Evolutionary conservation across 2,888 invertebrate genomes (phyloP).

Genomic region (Helleia helle): DNA sequence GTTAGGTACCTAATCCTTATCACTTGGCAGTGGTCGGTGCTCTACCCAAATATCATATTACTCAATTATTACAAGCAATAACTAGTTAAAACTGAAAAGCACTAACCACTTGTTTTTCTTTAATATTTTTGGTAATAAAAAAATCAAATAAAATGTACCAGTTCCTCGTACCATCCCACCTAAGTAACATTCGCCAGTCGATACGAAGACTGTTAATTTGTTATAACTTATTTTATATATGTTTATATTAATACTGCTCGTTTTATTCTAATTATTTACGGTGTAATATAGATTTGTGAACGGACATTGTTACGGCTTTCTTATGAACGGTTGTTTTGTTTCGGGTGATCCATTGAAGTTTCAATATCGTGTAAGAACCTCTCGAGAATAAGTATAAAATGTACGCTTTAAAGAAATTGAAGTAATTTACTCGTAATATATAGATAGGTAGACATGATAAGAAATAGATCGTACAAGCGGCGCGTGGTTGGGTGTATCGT

Average conservation of each 20-base stretch:
- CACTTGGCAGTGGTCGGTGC: neutral
- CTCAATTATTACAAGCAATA: too few relatives aligned
- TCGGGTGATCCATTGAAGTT: conserved; percentile 36
- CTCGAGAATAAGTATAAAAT: conserved; percentile 67
- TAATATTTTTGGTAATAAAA: neutral
- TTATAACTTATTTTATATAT: too few relatives aligned
- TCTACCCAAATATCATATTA: too few relatives aligned
- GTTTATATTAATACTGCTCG: too few relatives aligned
- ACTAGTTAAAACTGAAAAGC: too few relatives aligned
- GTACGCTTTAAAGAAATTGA: conserved; percentile 73
- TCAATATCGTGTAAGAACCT: conserved; percentile 58
- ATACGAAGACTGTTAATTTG: conserved; percentile 66
- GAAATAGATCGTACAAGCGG: conserved; percentile 54
- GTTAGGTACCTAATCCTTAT: too few relatives aligned
- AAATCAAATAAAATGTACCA: conserved; percentile 27
- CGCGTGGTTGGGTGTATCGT: conserved; percentile 34
- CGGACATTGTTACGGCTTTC: conserved; percentile 24
- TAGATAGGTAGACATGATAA: conserved; percentile 67
- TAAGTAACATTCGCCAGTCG: conserved; percentile 59
- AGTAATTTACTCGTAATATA: conserved; percentile 62
- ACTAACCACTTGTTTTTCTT: too few relatives aligned
- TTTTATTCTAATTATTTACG: conserved; percentile 57
- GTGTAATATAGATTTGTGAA: conserved; percentile 37
- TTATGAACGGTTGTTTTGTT: conserved; percentile 17
- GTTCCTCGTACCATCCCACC: conserved; percentile 62